Evolutionary conservation across 1,140 invertebrate species (phyloP), one percentile per base, ranked within the genome.

Genomic region (Drosophila grimshawi): DNA sequence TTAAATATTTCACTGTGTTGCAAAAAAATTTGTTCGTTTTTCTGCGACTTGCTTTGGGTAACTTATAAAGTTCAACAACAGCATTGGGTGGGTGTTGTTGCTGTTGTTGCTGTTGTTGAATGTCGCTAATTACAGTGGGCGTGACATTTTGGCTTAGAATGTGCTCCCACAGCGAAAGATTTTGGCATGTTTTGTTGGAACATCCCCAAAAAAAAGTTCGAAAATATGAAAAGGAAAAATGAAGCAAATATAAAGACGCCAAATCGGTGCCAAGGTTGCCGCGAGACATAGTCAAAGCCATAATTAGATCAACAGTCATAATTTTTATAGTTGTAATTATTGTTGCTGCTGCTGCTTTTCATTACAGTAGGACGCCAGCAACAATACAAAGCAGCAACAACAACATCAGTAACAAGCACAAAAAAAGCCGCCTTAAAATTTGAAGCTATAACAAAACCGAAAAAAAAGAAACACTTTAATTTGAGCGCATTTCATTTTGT

Each of bases 271-370:
- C 79, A 86, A 86, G 82, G 82, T 81, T 86, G 82, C 30, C 75
- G 60, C 81, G 52, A 85, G 74, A 70, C 78, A 78, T 55, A 83
- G 67, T 56, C 68, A 73, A 70, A 82, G 72, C 67, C 79, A 82
- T 82, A 86, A 86, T 88, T 86, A 86, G 82, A 86, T 86, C 82
- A 86, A 83, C 71, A 88, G 83, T 86, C 83, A 88, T 86, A 82
- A 88, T 86, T 86, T 86, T 77, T 75, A 74, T 86, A 70, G 66
- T 69, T 69, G 56, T 81, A 81, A 81, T 80, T 85, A 51, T 80
- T 68, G 49, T 67, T 78, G 41, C 59, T 55, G 41, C 49, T 29
- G 43, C 49, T 29, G 43, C 33, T 32, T 27, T 55, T 69, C 37
- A 46, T 52, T 53, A 71, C 43, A 57, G 46, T 52, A 67, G 68